Evolutionary conservation across 1,140 invertebrate species (phyloP), one percentile per base, ranked within the genome.

Genomic region (Pseudomyrmex gracilis): DNA sequence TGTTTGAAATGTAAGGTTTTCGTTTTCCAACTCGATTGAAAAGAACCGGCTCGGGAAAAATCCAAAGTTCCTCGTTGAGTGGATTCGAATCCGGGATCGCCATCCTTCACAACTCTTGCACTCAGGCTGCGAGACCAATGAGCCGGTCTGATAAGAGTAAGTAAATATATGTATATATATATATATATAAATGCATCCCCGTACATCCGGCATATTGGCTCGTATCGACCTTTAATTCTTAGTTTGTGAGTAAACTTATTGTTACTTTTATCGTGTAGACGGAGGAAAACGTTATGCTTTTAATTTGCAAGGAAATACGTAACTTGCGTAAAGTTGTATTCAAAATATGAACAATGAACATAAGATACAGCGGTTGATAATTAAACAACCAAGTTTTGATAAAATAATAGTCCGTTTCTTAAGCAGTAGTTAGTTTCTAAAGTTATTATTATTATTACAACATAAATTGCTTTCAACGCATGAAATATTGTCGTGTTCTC

Each of bases 331-430:
- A 78, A 68, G 64, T 58, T 70, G 12, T n/a, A 10, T 22, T 24
- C 17, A 15, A 67, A 53, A 53, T 67, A 24, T 49, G 12, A 17
- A 15, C n/a, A 22, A 24, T 13, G 15, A 64, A 74, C 43, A 57
- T 9, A 17, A 70, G 49, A 76, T 53, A 67, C 45, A 45, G 9
- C 20, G 64, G 57, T 58, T 57, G 47, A 78, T 45, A 68, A 57
- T 68, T 49, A 57, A 57, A 58, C 2, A 58, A 49, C 47, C 1
- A 80, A 71, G 43, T 80, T 70, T 1, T 20, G 15, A 8, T n/a
- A 49, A 34, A 71, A 71, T 53, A 58, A 58, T 78, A 20, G 12
- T 80, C 24, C 15, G n/a, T 49, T 71, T 13, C 12, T 45, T 45
- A n/a, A 67, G 24, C 10, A 34, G 17, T 15, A n/a, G n/a, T n/a